Conservation (phyloP, 2,797 vertebrate species). For the Geotrypetes seraphini region DNA sequence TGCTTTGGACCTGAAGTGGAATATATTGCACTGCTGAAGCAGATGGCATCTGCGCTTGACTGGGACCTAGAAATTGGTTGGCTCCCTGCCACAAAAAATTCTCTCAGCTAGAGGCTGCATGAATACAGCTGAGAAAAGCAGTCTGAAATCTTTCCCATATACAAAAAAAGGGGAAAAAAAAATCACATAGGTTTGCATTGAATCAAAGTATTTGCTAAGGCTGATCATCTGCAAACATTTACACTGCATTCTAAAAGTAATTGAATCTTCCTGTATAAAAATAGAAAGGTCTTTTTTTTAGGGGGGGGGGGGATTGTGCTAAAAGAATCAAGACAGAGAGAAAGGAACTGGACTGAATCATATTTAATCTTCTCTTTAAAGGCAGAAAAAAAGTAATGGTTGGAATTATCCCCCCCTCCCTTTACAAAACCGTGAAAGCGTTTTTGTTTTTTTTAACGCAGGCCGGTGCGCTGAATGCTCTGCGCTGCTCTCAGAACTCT, state of each 20-base stretch:
- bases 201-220: conserved; percentile 15
- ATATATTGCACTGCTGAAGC: conserved; percentile 52
- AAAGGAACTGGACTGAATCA: conserved; percentile 18
- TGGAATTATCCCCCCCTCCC: no score
- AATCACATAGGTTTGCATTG: conserved; percentile 9
- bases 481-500: no score
- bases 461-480: no score
- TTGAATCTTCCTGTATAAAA: conserved; percentile 16
- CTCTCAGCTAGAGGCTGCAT: conserved; percentile 16
- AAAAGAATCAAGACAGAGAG: conserved; percentile 2
- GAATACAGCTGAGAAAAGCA: conserved; percentile 14
- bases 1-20: conserved; percentile 66
- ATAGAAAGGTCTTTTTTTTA: conserved; percentile 6
- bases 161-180: background rate
- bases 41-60: conserved; percentile 57
- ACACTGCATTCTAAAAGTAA: conserved; percentile 6
- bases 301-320: no score
- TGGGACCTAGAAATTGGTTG: conserved; percentile 49
- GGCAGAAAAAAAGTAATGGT: no score
- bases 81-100: conserved; percentile 44
- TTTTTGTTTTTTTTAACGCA: no score
- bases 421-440: no score
- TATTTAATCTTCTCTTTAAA: conserved; percentile 14
- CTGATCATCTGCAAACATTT: conserved; percentile 20
- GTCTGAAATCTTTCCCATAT: conserved; percentile 11